These are phyloP conservation scores for Cottus gobio DNA, from an alignment of 2,113 vertebrate genomes.

Conservation along the genomic window DNA sequence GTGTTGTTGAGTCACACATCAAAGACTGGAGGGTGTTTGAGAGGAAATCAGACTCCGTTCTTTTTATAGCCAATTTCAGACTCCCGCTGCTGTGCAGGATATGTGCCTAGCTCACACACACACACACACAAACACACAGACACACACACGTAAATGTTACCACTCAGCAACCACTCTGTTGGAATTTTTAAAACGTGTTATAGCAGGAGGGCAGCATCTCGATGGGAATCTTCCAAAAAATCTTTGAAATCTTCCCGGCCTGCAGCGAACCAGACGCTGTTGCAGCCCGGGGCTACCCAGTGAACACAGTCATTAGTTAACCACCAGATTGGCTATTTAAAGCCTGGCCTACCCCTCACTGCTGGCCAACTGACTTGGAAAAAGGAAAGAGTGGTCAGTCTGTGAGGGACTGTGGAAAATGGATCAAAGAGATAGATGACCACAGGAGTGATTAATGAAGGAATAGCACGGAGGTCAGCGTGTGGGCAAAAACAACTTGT, in stretches of 20 bases:
- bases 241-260: constrained; percentile 66
- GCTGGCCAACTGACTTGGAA: constrained; percentile 79
- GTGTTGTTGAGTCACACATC: constrained; percentile 67
- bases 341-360: constrained; percentile 69
- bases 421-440: constrained; percentile 66
- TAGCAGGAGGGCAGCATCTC: constrained; percentile 61
- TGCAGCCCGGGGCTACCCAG: constrained; percentile 62
- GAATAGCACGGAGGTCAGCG: constrained; percentile 52
- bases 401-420: constrained; percentile 72
- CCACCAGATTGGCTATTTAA: constrained; percentile 82
- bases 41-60: constrained; percentile 72
- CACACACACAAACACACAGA: constrained; percentile 4
- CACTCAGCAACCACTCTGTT: constrained; percentile 39
- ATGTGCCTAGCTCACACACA: constrained; percentile 20
- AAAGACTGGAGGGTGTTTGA: constrained; percentile 60
- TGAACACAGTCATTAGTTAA: constrained; percentile 81
- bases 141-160: constrained; percentile 13
- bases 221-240: constrained; percentile 67
- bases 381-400: constrained; percentile 77
- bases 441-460: constrained; percentile 71
- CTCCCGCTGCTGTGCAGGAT: constrained; percentile 53
- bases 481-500: constrained; percentile 25
- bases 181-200: constrained; percentile 54
- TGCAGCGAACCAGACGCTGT: constrained; percentile 59
- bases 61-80: constrained; percentile 76